A percentile compares a stretch with the other conserved stretches of the same genome.
phyloP scores from a whole-genome alignment of 2,797 vertebrate species.

The Benthosema pterotum region DNA sequence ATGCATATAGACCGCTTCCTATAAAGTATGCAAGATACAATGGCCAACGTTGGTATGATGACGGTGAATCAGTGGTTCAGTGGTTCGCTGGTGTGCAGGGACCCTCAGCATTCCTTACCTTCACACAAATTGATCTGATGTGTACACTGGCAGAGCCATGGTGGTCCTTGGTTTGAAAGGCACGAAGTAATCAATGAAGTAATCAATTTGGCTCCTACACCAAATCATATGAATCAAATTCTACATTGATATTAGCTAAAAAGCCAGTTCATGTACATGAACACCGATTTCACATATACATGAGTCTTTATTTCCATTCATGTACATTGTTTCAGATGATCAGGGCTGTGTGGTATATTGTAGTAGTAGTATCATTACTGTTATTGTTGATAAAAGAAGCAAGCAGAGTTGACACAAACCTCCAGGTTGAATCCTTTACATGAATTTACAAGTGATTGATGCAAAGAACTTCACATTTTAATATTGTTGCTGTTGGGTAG shows the following conservation, averaged over 20 bases:
- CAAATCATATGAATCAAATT: too few relatives aligned
- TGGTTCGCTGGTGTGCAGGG: too few relatives aligned
- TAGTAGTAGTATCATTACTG: conserved; percentile 35
- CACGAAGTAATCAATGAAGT: neutral
- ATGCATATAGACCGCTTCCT: conserved; percentile 78
- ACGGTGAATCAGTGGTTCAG: neutral
- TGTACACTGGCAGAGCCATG: too few relatives aligned
- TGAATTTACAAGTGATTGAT: conserved; percentile 30
- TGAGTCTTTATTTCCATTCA: conserved; percentile 28
- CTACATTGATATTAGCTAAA: too few relatives aligned
- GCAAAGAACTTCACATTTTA: conserved; percentile 18
- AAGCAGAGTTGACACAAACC: conserved; percentile 14
- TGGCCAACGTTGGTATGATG: conserved; percentile 72
- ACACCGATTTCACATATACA: too few relatives aligned
- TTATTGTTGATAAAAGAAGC: conserved; percentile 20
- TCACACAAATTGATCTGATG: too few relatives aligned
- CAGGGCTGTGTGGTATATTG: conserved; percentile 20
- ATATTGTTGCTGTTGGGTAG: too few relatives aligned
- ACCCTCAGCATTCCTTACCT: too few relatives aligned
- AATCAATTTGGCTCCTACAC: too few relatives aligned
- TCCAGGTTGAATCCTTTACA: conserved; percentile 3
- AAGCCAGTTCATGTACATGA: too few relatives aligned
- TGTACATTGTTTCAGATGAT: conserved; percentile 31
- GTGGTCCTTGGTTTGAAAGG: too few relatives aligned
- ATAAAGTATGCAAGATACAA: conserved; percentile 88